Evolutionary conservation across 2,113 vertebrate species (phyloP).

Genomic region (Phalacrocorax brasilianus): DNA sequence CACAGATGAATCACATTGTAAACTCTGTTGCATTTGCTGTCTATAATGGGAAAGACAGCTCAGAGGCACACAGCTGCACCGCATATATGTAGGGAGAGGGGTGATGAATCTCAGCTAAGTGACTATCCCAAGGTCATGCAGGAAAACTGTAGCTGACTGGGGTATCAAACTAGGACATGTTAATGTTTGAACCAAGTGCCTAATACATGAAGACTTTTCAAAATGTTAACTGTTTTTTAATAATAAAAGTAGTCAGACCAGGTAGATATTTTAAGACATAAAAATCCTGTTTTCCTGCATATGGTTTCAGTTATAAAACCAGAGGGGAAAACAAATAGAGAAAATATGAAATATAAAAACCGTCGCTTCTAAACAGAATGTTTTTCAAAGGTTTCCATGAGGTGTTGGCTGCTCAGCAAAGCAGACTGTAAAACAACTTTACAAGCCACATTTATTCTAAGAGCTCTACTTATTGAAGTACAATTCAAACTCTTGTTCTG

Average conservation of each 20-base stretch:
- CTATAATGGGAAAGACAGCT: conserved; percentile 13
- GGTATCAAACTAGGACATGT: background rate
- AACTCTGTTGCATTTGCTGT: background rate
- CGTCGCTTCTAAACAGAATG: conserved; percentile 52
- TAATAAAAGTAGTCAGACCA: conserved; percentile 9
- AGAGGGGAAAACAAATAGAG: conserved; percentile 56
- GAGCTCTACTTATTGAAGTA: conserved; percentile 67
- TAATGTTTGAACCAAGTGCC: background rate
- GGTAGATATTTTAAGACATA: conserved; percentile 52
- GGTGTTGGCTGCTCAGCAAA: conserved; percentile 60
- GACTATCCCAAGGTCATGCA: background rate
- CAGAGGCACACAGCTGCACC: background rate
- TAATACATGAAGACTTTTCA: background rate
- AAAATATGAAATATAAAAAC: conserved; percentile 63
- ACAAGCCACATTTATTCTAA: conserved; percentile 67
- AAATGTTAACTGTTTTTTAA: background rate
- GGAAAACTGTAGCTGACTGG: background rate
- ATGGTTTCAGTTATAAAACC: conserved; percentile 60
- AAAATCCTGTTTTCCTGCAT: conserved; percentile 40
- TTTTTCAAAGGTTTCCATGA: conserved; percentile 73
- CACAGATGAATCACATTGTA: conserved; percentile 5
- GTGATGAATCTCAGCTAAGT: background rate
- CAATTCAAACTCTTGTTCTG: conserved; percentile 65
- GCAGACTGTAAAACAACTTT: conserved; percentile 65
- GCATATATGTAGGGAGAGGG: accelerated